Base-by-base conservation (phyloP, 2,888 invertebrate genomes). In the Meandrusa payeni region DNA sequence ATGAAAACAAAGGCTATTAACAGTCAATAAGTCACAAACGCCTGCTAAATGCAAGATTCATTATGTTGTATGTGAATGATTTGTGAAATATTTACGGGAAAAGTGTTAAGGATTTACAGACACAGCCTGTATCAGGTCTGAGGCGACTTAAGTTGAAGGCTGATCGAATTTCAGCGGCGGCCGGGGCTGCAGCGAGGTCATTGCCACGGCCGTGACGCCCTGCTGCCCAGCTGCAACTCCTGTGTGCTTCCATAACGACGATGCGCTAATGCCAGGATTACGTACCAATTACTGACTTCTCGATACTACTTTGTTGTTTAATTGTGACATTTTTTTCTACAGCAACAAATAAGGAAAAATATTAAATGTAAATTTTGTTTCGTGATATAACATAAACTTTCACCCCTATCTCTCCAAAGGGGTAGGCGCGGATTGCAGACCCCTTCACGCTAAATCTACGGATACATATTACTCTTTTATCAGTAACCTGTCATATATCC, bases 121-220 rank as follows among this genome's bases (percentile, higher is more conserved):
- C 19, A 19, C 49, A 46, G 9, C 13, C 49, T 47, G 41, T 49
- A 47, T 41, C 4, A 13, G 6, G 29, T n/a, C 23, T 23, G 46
- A 36, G 29, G 41, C 13, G 41, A 31, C 32, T 23, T 39, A 44
- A 43, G 49, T 27, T 38, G 32, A 41, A 37, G 49, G 37, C 27
- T 26, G 43, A 47, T 49, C 44, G 41, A 34, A 36, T 46, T 40
- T 41, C 46, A 31, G 39, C 39, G 17, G 24, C 34, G 29, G 10
- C 23, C 32, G 19, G 28, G 17, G 37, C 32, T 36, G 43, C 36
- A 10, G 10, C 17, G 38, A 27, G 49, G 46, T 49, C 49, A 49
- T 46, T 49, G 49, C 49, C 49, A 47, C 24, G 49, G 41, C 36
- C 46, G 41, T 24, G 15, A 41, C 41, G 9, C 20, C 2, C 9